Percentiles rank a stretch among this genome's conserved stretches.
These are phyloP conservation scores for Anoplolepis gracilipes DNA, from an alignment of 1,140 invertebrate genomes.

Conservation along the genomic window DNA sequence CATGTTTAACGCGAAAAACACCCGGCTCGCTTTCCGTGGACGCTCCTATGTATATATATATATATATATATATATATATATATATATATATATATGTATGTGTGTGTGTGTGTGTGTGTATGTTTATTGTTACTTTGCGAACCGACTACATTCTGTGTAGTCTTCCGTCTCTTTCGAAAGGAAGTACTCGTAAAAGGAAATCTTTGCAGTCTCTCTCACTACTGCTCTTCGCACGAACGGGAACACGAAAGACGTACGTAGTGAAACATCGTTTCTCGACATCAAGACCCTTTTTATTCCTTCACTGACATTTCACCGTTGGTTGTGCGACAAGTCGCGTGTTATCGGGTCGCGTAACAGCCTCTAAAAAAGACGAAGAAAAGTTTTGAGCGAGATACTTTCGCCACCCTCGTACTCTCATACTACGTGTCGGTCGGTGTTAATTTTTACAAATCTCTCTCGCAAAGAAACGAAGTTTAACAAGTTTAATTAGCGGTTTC, in stretches of 20 bases:
- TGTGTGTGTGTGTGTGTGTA: no score
- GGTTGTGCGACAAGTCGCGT: not conserved
- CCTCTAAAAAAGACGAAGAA: constrained; percentile 12
- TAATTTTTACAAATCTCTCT: constrained; percentile 45
- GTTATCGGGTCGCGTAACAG: not conserved
- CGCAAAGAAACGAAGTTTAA: constrained; percentile 29
- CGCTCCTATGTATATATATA: no score
- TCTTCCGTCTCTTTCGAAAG: not conserved
- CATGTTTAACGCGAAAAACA: no score
- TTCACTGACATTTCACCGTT: constrained; percentile 9
- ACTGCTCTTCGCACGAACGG: no score
- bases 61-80: no score
- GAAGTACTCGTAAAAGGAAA: not conserved
- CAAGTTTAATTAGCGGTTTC: constrained; percentile 28
- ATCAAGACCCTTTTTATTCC: constrained; percentile 12
- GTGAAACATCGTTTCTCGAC: not conserved
- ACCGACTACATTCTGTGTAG: not conserved
- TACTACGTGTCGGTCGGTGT: not conserved
- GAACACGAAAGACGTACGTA: not conserved
- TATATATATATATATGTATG: no score
- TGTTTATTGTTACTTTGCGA: not conserved
- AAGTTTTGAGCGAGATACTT: constrained; percentile 34
- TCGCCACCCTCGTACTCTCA: not conserved
- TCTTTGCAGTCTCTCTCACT: not conserved
- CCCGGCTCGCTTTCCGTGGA: no score